Evolutionary conservation across 2,888 invertebrate genomes (phyloP), one percentile per base, ranked within the genome.

Genomic region (Monoplex corrugatus): DNA sequence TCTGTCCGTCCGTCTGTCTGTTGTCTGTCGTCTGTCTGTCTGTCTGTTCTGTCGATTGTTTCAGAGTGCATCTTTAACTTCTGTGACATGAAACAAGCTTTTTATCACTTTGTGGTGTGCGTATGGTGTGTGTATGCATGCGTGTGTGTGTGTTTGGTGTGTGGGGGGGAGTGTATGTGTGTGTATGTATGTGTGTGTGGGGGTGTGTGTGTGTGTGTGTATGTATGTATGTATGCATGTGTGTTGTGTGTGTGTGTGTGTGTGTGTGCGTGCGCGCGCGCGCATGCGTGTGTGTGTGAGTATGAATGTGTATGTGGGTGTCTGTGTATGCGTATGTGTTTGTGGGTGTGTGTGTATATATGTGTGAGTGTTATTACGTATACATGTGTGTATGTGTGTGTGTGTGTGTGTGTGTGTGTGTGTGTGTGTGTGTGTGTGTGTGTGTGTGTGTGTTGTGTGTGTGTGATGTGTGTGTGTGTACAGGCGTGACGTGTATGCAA

Each of bases 221-320:
- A 0, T 35, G 72, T 72, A 35, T 72, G 1, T 72, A 35, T 23
- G 28, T 68, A 6, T 23, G 6, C 28, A 3, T 68, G 23, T n/a
- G 28, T 16, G 28, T 6, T 28, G 28, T 6, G 63, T 28, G 28
- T n/a, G n/a, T n/a, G n/a, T n/a, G n/a, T n/a, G n/a, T 68, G 68
- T 68, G 68, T 68, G 68, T 68, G 68, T 68, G 68, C n/a, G 68
- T 68, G 68, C n/a, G 68, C n/a, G 68, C n/a, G 68, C n/a, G 68
- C n/a, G 68, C n/a, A n/a, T 68, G 68, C 23, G 68, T 68, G 68
- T 68, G 68, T 28, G 68, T 23, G 68, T 2, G 68, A 6, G 6
- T 23, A n/a, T n/a, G 68, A 0, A n/a, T 23, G 68, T n/a, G 68
- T 10, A n/a, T 68, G 68, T n/a, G 68, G 23, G 68, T 68, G 68